Percentiles rank a stretch among this genome's conserved stretches.
These are phyloP conservation scores for Stictonetta naevosa DNA, from an alignment of 2,113 vertebrate genomes.

Conservation along the genomic window DNA sequence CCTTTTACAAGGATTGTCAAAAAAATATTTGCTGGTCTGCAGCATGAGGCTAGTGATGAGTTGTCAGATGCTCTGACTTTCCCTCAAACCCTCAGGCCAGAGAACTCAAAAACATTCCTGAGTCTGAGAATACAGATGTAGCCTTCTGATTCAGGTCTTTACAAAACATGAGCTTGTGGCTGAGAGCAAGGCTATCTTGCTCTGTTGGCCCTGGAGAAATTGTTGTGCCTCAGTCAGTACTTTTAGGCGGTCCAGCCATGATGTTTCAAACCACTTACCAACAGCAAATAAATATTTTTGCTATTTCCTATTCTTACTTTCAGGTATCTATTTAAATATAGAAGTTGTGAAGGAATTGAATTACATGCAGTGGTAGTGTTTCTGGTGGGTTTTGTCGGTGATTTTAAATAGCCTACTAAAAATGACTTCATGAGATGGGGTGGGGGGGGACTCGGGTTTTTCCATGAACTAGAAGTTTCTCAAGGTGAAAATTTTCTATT, in stretches of 20 bases:
- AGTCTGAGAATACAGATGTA: not conserved
- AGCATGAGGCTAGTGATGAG: not conserved
- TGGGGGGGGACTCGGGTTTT: not conserved
- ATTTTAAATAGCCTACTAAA: not conserved
- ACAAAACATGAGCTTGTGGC: not conserved
- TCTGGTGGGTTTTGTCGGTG: not conserved
- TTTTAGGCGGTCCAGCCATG: not conserved
- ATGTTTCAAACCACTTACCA: not conserved
- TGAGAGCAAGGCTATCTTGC: not conserved
- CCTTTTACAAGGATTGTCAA: not conserved
- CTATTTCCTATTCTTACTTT: not conserved
- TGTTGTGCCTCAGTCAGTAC: not conserved
- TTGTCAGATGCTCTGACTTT: not conserved
- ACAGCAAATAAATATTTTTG: not conserved
- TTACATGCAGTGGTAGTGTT: not conserved
- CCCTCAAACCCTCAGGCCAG: not conserved
- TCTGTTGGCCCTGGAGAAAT: not conserved
- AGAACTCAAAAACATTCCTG: not conserved
- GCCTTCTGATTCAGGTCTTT: not conserved
- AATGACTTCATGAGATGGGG: not conserved
- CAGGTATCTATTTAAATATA: not conserved
- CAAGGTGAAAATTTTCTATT: slow-evolving; percentile 64
- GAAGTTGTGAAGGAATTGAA: not conserved
- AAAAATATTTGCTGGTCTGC: not conserved
- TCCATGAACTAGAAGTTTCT: not conserved